phyloP scores from a whole-genome alignment of 2,888 invertebrate species.

The Lepidocyrtoides sp. region DNA sequence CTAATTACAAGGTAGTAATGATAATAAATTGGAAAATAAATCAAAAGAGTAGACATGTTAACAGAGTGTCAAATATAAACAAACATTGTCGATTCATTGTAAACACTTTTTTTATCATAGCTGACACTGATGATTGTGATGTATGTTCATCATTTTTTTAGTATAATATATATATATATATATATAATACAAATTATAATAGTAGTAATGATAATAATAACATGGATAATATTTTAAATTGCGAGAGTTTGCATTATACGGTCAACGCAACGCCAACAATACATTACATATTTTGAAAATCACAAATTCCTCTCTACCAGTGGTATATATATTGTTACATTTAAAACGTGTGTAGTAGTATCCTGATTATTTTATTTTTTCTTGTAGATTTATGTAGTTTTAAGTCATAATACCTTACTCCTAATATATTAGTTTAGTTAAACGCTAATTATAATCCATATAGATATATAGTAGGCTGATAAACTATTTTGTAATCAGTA shows the following conservation, averaged over 20 bases:
- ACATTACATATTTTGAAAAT: slow-evolving; percentile 70
- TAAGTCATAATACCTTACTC: background rate
- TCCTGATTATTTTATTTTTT: slow-evolving; percentile 6
- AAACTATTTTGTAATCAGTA: slow-evolving; percentile 66
- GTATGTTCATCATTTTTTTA: slow-evolving; percentile 1
- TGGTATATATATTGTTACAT: slow-evolving; percentile 36
- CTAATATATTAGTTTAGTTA: slow-evolving; percentile 3
- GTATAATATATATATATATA: background rate
- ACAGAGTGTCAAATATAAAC: slow-evolving; percentile 43
- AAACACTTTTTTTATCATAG: slow-evolving; percentile 37
- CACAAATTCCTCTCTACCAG: slow-evolving; percentile 65
- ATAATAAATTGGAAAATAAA: slow-evolving; percentile 35
- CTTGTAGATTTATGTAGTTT: background rate
- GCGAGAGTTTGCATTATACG: slow-evolving; percentile 75
- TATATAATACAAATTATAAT: slow-evolving; percentile 32
- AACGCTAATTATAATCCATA: background rate
- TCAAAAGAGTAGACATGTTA: background rate
- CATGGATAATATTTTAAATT: slow-evolving; percentile 50
- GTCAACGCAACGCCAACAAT: slow-evolving; percentile 78
- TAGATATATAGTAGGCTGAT: background rate
- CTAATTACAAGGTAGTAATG: slow-evolving; percentile 52
- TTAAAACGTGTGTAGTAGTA: slow-evolving; percentile 55
- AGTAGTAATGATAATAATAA: slow-evolving; percentile 12
- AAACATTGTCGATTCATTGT: slow-evolving; percentile 12
- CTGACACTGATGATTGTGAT: slow-evolving; percentile 16